Conservation (phyloP, 2,888 invertebrate genomes). For the Petrolisthes manimaculis region DNA sequence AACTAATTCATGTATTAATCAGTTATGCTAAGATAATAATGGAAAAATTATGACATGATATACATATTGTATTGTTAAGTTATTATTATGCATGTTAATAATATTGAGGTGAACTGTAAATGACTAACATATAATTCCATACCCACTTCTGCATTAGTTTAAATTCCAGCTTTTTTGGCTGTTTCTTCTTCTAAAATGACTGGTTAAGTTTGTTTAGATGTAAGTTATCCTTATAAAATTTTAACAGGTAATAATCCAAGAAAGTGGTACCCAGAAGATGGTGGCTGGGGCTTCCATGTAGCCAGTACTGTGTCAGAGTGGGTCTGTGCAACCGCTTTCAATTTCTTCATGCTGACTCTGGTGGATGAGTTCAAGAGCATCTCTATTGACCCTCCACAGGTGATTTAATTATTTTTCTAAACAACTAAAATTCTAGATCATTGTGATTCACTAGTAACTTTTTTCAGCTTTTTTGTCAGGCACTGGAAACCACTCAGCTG, state of each 20-base stretch:
- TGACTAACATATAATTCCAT: too few relatives aligned
- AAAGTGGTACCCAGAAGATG: constrained; percentile 74
- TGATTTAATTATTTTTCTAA: constrained; percentile 65
- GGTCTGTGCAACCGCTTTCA: constrained; percentile 76
- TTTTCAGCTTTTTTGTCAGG: neutral
- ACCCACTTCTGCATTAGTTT: too few relatives aligned
- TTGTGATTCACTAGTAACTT: neutral
- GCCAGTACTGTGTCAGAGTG: constrained; percentile 78
- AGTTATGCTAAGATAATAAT: too few relatives aligned
- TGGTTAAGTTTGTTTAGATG: too few relatives aligned
- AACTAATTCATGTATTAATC: too few relatives aligned
- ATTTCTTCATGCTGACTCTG: constrained; percentile 77
- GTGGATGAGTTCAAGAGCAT: constrained; percentile 77
- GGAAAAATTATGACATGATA: too few relatives aligned
- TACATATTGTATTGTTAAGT: too few relatives aligned
- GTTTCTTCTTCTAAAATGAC: too few relatives aligned
- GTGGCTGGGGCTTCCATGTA: constrained; percentile 78
- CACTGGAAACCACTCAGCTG: too few relatives aligned
- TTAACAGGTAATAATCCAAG: constrained; percentile 66
- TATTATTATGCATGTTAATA: too few relatives aligned
- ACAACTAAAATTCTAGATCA: neutral
- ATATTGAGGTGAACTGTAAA: too few relatives aligned
- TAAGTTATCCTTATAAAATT: neutral
- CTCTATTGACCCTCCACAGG: constrained; percentile 73
- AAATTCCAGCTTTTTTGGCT: too few relatives aligned